Evolutionary conservation across 2,888 invertebrate genomes (phyloP), one percentile per base, ranked within the genome.

Genomic region (Pterobdella sp.): DNA sequence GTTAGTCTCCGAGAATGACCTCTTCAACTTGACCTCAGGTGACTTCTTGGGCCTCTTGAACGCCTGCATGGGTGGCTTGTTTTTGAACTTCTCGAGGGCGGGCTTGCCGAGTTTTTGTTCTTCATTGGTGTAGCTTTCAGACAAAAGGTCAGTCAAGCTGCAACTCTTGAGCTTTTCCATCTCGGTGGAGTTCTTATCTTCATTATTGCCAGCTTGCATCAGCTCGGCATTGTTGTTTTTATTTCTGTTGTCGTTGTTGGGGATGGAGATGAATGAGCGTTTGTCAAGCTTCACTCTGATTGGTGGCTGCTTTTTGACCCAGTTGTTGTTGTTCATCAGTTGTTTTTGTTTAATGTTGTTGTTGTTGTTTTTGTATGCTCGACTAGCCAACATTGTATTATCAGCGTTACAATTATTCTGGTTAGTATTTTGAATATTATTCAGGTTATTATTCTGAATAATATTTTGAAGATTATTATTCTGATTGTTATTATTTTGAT

Each of bases 201-300:
- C 32, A 35, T 65, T 65, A 14, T 56, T 56, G 26, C 26, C n/a
- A 56, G 26, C 3, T 4, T 4, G 18, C 3, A 26, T 56, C 4
- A 14, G 7, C 14, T 14, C 26, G 63, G n/a, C 26, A 26, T 63
- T 63, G 63, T 63, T 63, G 63, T 63, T n/a, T n/a, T n/a, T 65
- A 35, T 63, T 63, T 10, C n/a, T 63, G 31, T 36, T 68, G 37
- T 42, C 31, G n/a, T 42, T 42, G 22, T 34, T 35, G 2, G 34
- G n/a, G 29, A 52, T 35, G 10, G 69, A 29, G 10, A 34, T 34
- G 34, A 71, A 71, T 34, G 63, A 63, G 10, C 71, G 31, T 26
- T 71, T 71, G 63, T 71, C 71, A 14, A 71, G 56, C 63, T 32
- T 32, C 34, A 71, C 34, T 26, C 52, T 60, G 34, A 71, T 71